Evolutionary conservation across 2,113 vertebrate genomes (phyloP), one percentile per base, ranked within the genome.

Genomic region (Calyptommatus sinebrachiatus): DNA sequence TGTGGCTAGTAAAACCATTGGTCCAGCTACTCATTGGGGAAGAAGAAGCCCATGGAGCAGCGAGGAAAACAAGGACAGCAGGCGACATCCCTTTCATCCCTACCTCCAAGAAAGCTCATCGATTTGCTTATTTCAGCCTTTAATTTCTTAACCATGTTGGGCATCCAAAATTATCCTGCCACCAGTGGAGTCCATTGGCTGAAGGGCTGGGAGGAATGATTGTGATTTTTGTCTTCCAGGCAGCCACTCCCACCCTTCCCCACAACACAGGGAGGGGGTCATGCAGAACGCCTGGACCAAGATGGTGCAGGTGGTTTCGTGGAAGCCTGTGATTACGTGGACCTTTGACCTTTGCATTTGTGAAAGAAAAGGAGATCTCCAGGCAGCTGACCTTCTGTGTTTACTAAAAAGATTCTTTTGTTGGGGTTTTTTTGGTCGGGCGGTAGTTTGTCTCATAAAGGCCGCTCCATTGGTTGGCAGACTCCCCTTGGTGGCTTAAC

Each of bases 1-100:
- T 93, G 92, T 92, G 91, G 91, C 87, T 83, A 74, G 60, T 57
- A 41, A 12, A 81, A 85, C 83, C 24, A 28, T 29, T 57, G 0
- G 29, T 28, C 60, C 80, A 80, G 48, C 29, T 84, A 65, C 80
- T 78, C 73, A 16, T 71, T 70, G 77, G 81, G 76, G 77, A 82
- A 71, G 65, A 86, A 65, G 66, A 14, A 72, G 65, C 61, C 10
- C 50, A 21, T 2, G 4, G 29, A 26, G 65, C 28, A 50, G 71
- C 74, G 41, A 41, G 57, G 31, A 22, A 26, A n/a, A 65, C 63
- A 16, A 31, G 28, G 67, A 60, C 21, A 75, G 24, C 41, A 68
- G 35, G 71, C 48, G 65, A 61, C 31, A 21, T 29, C 35, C 48
- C 62, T 57, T 29, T 48, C n/a, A 16, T 1, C 71, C 62, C 53